Evolutionary conservation across 2,113 vertebrate species (phyloP), one percentile per base, ranked within the genome.

Genomic region (Aphyosemion australe): DNA sequence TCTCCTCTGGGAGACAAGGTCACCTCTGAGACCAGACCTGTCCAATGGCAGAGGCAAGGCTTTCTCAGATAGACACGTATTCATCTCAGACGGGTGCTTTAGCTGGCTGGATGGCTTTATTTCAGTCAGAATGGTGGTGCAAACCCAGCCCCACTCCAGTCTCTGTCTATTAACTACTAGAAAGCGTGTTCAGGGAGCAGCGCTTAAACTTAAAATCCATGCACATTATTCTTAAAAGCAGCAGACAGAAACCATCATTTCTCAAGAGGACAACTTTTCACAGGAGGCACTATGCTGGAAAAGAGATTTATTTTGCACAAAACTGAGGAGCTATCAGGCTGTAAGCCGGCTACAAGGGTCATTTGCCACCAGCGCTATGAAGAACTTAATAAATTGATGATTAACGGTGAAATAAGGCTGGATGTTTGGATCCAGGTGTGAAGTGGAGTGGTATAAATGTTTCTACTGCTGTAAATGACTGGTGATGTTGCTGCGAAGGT

Each of bases 1-100:
- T 72, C 62, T 74, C 76, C 65, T 41, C 50, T 14, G 78, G 76
- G 78, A 70, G 32, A 2, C 48, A 2, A 48, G 64, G 78, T 82
- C 78, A 49, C 1, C 52, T 5, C 14, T 46, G 61, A 51, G 61
- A 39, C 34, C 2, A 39, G 19, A 55, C 60, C 31, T 42, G 15
- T 61, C 43, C 51, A 64, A 49, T 46, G 62, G 72, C 14, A 37
- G 14, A 39, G 48, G 50, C 64, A 62, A 37, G 15, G 54, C 52
- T 57, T 53, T n/a, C 14, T 70, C 57, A 48, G 66, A 69, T 63
- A 76, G 43, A 21, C n/a, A 51, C 21, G n/a, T 58, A 61, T 57
- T 65, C 43, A 60, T 65, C 18, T 65, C 50, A 58, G 43, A 34
- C 18, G 18, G 26, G 56, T 49, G 67, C n/a, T 39, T 41, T 50